Evolutionary conservation across 2,797 vertebrate genomes (phyloP).

Genomic region (Trachurus trachurus): DNA sequence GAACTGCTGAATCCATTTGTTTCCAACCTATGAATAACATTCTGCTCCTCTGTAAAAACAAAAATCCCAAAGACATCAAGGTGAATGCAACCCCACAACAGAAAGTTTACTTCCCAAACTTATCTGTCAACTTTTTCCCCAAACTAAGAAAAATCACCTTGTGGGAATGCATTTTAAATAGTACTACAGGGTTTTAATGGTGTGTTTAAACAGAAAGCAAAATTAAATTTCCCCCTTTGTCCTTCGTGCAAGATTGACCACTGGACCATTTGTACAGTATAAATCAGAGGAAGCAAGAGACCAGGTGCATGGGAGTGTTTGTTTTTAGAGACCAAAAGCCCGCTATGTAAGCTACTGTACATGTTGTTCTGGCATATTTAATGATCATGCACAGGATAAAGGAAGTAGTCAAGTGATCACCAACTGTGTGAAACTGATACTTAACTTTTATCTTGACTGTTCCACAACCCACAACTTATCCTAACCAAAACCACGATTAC

Average conservation of each 20-base stretch:
- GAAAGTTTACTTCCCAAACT: neutral
- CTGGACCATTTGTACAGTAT: neutral
- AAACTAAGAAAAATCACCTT: neutral
- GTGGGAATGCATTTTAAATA: neutral
- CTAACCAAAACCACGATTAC: too few species aligned
- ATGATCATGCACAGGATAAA: neutral
- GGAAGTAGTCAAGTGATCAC: neutral
- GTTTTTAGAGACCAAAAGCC: neutral
- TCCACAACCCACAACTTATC: too few species aligned
- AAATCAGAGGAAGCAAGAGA: neutral
- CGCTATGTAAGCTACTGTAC: neutral
- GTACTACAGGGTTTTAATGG: neutral
- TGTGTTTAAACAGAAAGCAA: neutral
- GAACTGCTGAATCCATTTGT: neutral
- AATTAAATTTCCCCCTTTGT: neutral
- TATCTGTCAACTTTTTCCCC: neutral
- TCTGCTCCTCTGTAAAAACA: neutral
- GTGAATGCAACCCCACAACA: neutral
- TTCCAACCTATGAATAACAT: neutral
- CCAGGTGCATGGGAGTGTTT: neutral
- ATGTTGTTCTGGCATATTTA: neutral
- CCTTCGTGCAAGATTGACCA: neutral
- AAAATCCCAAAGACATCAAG: constrained; percentile 4
- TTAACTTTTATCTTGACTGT: neutral
- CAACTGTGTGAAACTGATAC: too few species aligned